Percentiles rank a stretch among this genome's conserved stretches.
Conservation (phyloP, 2,113 vertebrate species). For the sheep (Ovis aries) region DNA sequence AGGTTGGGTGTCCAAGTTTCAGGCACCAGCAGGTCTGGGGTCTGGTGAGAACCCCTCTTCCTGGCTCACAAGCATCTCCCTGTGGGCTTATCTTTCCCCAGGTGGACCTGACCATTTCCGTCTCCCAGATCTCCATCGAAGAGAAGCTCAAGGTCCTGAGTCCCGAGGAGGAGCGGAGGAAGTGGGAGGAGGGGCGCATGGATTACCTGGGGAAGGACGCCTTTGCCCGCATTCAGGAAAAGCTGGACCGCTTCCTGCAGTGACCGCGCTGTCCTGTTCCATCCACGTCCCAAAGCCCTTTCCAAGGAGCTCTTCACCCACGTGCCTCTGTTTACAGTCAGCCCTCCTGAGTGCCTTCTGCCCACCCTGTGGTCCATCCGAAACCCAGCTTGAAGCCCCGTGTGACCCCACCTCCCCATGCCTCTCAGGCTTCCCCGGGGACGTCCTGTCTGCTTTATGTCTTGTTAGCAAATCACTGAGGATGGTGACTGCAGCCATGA, state of each 20-base stretch:
- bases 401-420: accelerated
- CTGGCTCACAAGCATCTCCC: neutral
- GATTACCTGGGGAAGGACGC: constrained; percentile 91
- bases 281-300: accelerated
- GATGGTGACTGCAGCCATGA: neutral
- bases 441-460: accelerated
- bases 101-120: constrained; percentile 26
- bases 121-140: constrained; percentile 72
- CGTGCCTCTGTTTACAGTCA: neutral
- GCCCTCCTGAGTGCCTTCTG: neutral
- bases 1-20: neutral
- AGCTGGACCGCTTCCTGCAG: constrained; percentile 88
- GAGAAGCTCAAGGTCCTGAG: constrained; percentile 56
- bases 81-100: constrained; percentile 34
- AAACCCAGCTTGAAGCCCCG: neutral
- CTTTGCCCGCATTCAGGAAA: constrained; percentile 88
- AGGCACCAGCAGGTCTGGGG: neutral
- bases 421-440: too few relatives aligned
- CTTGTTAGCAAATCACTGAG: neutral
- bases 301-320: accelerated
- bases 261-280: neutral
- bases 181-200: constrained; percentile 86
- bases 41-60: neutral
- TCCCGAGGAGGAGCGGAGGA: constrained; percentile 76
- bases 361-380: accelerated